Base-by-base conservation (phyloP, 1,140 invertebrate genomes). In the Trypoxylus dichotomus region DNA sequence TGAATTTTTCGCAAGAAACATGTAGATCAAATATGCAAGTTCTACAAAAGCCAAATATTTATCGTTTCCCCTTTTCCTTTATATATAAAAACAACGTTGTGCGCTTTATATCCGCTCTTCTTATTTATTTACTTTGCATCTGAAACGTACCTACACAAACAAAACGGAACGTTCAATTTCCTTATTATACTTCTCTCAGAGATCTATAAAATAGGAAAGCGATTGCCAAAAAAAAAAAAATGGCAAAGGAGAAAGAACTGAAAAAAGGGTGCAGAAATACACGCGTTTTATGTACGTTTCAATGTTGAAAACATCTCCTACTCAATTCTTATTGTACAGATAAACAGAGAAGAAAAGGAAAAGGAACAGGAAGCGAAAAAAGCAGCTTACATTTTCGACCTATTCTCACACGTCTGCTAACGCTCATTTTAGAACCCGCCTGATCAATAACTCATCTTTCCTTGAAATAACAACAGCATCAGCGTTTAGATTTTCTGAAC, bases 1-100 rank as follows among this genome's bases (percentile, higher is more conserved):
- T 68, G 60, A 27, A 68, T 68, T 68, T 24, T 68, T 68, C 24
- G 11, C 47, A 54, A 68, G 21, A 29, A 29, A 68, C 60, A 68
- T 68, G 27, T 68, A 68, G 60, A 68, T 68, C 60, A 68, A 68
- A 68, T 68, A 68, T 68, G 27, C 60, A 68, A 68, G 60, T 68
- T 68, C 60, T 68, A 68, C 21, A 68, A 24, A 68, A 68, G 5
- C 7, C 60, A 68, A 68, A 68, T 68, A 68, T 68, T 68, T 68
- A 29, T 24, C 60, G 60, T 68, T 68, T 29, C 27, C 13, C 8
- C 21, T 29, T 24, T 68, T 68, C 11, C 60, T 24, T 13, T 24
- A 27, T 10, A 68, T 68, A 68, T 68, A 68, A 68, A 68, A 68
- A 68, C 60, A 68, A 29, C 60, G 60, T 29, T 24, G 25, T 24